phyloP scores from a whole-genome alignment of 1,140 invertebrate genomes.

The Eupeodes corollae region DNA sequence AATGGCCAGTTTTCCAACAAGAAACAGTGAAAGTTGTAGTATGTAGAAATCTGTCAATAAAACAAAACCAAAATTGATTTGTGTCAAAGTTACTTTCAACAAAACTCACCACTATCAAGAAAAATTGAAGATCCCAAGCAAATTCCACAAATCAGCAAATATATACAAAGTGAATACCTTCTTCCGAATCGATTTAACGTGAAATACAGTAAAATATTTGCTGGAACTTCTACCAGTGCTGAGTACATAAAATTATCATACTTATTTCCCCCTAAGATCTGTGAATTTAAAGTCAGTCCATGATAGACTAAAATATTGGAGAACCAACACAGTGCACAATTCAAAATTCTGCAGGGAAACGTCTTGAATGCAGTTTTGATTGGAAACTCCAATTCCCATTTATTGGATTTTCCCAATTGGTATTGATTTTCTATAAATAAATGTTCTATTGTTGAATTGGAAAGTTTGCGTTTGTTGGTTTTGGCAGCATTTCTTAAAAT shows the following conservation, averaged over 20 bases:
- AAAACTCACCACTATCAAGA: slow-evolving; percentile 20
- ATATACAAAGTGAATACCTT: slow-evolving; percentile 43
- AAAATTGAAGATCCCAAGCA: slow-evolving; percentile 32
- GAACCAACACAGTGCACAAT: slow-evolving; percentile 57
- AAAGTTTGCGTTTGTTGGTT: slow-evolving; percentile 52
- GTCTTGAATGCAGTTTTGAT: slow-evolving; percentile 44
- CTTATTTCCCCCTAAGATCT: slow-evolving; percentile 57
- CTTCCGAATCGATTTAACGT: slow-evolving; percentile 52
- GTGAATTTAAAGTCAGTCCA: slow-evolving; percentile 67
- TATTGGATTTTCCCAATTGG: slow-evolving; percentile 19
- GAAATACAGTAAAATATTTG: slow-evolving; percentile 52
- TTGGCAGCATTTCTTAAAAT: slow-evolving; percentile 51
- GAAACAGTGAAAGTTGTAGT: slow-evolving; percentile 45
- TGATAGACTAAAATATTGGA: slow-evolving; percentile 66
- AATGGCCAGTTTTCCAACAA: slow-evolving; percentile 63
- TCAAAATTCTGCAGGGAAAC: slow-evolving; percentile 48
- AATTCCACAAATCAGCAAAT: slow-evolving; percentile 49
- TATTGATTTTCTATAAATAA: slow-evolving; percentile 30
- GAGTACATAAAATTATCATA: slow-evolving; percentile 63
- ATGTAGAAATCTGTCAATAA: slow-evolving; percentile 24
- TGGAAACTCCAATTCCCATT: slow-evolving; percentile 34
- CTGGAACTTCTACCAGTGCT: slow-evolving; percentile 57
- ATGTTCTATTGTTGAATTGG: slow-evolving; percentile 43
- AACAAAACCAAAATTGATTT: background rate
- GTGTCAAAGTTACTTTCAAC: background rate